A percentile compares a stretch with the other conserved stretches of the same genome.
Conservation (phyloP, 1,140 invertebrate genomes). For the Eumeta japonica region DNA sequence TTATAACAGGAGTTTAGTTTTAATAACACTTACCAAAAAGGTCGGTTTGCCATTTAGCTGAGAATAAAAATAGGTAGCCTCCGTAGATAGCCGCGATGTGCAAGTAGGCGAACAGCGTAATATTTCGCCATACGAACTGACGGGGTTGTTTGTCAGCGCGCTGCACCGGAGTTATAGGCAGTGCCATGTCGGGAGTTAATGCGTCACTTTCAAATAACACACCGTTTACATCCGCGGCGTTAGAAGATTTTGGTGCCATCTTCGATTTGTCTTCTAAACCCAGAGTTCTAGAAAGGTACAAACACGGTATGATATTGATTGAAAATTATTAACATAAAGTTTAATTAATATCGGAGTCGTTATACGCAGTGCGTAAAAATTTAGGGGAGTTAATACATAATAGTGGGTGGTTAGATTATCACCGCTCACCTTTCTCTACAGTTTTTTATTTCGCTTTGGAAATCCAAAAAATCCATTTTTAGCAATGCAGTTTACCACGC, state of each 20-base stretch:
- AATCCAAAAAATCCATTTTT: slow-evolving; percentile 6
- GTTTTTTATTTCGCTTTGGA: slow-evolving; percentile 4
- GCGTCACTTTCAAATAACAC: slow-evolving; percentile 67
- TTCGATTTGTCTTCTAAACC: slow-evolving; percentile 9
- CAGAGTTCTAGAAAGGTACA: no score
- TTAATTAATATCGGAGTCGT: no score
- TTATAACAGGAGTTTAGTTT: no score
- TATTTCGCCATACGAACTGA: slow-evolving; percentile 90
- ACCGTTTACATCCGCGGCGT: slow-evolving; percentile 60
- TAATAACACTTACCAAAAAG: slow-evolving; percentile 69
- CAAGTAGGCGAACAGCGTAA: slow-evolving; percentile 80
- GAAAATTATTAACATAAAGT: no score
- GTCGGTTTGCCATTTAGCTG: slow-evolving; percentile 75
- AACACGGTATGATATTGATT: no score
- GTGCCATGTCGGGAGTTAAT: slow-evolving; percentile 56
- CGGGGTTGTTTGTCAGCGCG: slow-evolving; percentile 52
- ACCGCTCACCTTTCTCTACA: slow-evolving; percentile 1
- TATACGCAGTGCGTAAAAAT: no score
- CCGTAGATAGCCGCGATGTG: slow-evolving; percentile 87
- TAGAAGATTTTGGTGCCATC: slow-evolving; percentile 69
- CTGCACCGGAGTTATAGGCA: slow-evolving; percentile 34
- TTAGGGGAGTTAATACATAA: slow-evolving; percentile 16
- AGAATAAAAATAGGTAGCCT: slow-evolving; percentile 74
- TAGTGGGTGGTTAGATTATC: slow-evolving; percentile 16
- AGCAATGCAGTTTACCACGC: no score